Conservation (phyloP, 2,888 invertebrate genomes). For the Philereme transversata region DNA sequence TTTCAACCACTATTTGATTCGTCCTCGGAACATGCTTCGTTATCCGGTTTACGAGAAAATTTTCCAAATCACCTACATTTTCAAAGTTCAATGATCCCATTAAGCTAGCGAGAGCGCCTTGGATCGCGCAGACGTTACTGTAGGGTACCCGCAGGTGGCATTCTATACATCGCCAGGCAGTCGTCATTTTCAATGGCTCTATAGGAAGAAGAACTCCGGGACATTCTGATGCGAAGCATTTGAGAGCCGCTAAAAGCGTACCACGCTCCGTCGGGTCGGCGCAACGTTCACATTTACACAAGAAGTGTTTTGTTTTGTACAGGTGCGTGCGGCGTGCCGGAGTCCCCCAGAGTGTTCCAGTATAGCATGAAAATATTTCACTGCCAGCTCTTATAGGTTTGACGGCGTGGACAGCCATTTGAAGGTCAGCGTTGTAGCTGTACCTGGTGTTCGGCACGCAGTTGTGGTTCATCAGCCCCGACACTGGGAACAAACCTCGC, state of each 20-base stretch:
- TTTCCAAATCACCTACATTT: conserved; percentile 79
- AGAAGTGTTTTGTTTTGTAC: conserved; percentile 87
- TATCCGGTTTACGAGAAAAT: conserved; percentile 82
- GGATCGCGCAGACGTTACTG: conserved; percentile 77
- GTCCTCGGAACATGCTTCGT: conserved; percentile 80
- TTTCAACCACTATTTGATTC: conserved; percentile 85
- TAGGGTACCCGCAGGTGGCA: conserved; percentile 77
- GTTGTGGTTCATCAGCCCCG: conserved; percentile 87
- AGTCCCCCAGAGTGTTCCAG: conserved; percentile 88
- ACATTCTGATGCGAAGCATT: conserved; percentile 80
- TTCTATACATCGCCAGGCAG: conserved; percentile 84
- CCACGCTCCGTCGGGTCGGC: conserved; percentile 87
- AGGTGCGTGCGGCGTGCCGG: conserved; percentile 85
- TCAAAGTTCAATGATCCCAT: conserved; percentile 78
- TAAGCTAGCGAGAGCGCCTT: conserved; percentile 81
- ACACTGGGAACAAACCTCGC: conserved; percentile 87
- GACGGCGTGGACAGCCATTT: conserved; percentile 85
- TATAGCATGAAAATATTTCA: conserved; percentile 87
- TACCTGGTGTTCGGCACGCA: conserved; percentile 88
- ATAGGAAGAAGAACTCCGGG: conserved; percentile 82
- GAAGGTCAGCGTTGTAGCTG: conserved; percentile 81
- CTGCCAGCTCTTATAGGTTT: conserved; percentile 83
- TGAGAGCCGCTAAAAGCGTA: conserved; percentile 82
- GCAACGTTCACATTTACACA: conserved; percentile 87
- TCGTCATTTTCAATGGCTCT: conserved; percentile 78